phyloP scores from a whole-genome alignment of 2,113 vertebrate genomes.

The Chrysemys picta region DNA sequence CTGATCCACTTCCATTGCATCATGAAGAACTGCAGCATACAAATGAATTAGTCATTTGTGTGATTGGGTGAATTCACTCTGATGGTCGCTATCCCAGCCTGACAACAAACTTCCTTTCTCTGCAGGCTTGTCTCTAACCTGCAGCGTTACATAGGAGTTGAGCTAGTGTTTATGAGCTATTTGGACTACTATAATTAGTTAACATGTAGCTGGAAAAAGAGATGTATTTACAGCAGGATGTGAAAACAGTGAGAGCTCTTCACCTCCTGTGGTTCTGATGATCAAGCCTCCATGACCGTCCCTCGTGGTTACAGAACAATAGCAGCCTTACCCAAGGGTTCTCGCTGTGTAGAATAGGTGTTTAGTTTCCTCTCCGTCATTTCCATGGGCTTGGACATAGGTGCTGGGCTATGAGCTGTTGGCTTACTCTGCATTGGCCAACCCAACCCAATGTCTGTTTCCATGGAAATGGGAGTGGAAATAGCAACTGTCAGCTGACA shows the following conservation, averaged over 20 bases:
- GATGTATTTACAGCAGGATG: background rate
- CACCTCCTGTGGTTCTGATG: conserved; percentile 22
- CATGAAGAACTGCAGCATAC: background rate
- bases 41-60: background rate
- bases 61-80: background rate
- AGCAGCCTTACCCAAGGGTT: background rate
- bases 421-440: conserved; percentile 45
- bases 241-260: conserved; percentile 26
- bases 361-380: conserved; percentile 44
- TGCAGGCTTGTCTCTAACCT: background rate
- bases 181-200: background rate
- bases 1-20: background rate
- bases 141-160: background rate
- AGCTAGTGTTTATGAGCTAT: background rate
- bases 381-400: conserved; percentile 33
- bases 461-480: conserved; percentile 57
- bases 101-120: background rate
- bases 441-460: conserved; percentile 30
- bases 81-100: conserved; percentile 12
- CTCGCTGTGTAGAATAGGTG: conserved; percentile 9
- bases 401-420: fast-evolving
- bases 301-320: fast-evolving
- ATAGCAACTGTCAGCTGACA: conserved; percentile 22
- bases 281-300: background rate
- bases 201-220: conserved; percentile 14